Base-by-base conservation (phyloP, 2,113 vertebrate species). In the Suricata suricatta region DNA sequence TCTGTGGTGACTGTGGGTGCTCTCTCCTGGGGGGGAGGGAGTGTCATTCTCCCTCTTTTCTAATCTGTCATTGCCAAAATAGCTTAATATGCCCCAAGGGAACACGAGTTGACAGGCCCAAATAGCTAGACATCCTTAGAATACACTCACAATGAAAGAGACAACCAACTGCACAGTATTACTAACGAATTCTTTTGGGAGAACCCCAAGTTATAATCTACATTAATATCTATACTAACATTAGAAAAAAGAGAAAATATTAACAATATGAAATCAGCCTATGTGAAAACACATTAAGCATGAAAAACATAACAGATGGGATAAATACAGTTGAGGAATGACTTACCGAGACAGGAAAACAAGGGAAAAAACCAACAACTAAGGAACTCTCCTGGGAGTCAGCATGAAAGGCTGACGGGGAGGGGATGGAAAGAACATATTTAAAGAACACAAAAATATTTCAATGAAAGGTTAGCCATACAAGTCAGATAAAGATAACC, bases 261-360 rank as follows among this genome's bases (percentile, higher is more conserved):
- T 66, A 31, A 50, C 92, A 87, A 74, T 33, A 84, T 3, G n/a
- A 44, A 52, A 66, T 89, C 31, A 50, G 31, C 69, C 12, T 79
- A 93, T 5, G n/a, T 84, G 33, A n/a, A 87, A 92, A 89, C 10
- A 89, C 10, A 97, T 66, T 95, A 82, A 80, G 17, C 52, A 93
- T 21, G 25, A 87, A 82, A 93, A 93, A 87, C 17, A 44, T 33
- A 50, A 87, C 31, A 41, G 23, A 63, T 9, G 14, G 41, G 60
- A 35, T 79, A 85, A n/a, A 89, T 35, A 80, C 19, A 71, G 50
- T 4, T 77, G 50, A 90, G 71, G 35, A 83, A 44, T 5, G 63
- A 90, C 90, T 82, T 44, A 95, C 29, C 15, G 88, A 88, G 31
- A 60, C 68, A 79, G 86, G 57, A 88, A 93, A 54, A 35, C 11